Percentiles rank a stretch among this genome's conserved stretches.
phyloP scores from a whole-genome alignment of 2,888 invertebrate genomes.

The Chloroclystis v-ata region DNA sequence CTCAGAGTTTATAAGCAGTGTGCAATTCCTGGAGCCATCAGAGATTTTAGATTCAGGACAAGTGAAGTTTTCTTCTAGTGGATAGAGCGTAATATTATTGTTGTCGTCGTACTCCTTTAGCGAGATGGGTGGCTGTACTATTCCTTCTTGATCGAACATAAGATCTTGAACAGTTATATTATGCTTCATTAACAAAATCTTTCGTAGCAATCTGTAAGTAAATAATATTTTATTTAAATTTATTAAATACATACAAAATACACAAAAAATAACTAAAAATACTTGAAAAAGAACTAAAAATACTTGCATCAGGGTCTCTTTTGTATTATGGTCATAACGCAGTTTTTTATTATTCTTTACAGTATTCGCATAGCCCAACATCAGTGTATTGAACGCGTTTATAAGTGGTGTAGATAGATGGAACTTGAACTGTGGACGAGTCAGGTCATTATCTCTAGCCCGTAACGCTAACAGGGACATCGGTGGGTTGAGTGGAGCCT shows the following conservation, averaged over 20 bases:
- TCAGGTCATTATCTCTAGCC: constrained; percentile 3
- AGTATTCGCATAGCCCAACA: not conserved
- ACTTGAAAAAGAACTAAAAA: too few species aligned
- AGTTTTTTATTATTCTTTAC: not conserved
- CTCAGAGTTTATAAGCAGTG: not conserved
- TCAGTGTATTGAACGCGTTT: not conserved
- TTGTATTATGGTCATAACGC: not conserved
- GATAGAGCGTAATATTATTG: not conserved
- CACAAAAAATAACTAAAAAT: not conserved
- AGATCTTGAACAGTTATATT: not conserved
- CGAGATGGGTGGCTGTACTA: not conserved
- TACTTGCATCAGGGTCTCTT: not conserved
- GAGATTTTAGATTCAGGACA: not conserved
- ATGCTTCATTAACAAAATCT: not conserved
- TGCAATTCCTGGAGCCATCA: not conserved
- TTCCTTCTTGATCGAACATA: not conserved
- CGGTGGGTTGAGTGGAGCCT: constrained; percentile 28
- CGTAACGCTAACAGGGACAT: constrained; percentile 37
- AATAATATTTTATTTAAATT: not conserved
- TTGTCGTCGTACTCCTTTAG: not conserved
- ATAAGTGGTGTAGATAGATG: too few species aligned
- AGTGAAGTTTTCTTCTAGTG: not conserved
- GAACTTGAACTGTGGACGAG: too few species aligned
- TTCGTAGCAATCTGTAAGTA: not conserved
- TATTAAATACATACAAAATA: too few species aligned